Percentiles rank a stretch among this genome's conserved stretches.
Conservation (phyloP, 2,888 invertebrate species). For the Galeopsomyia nigrocyanea region DNA sequence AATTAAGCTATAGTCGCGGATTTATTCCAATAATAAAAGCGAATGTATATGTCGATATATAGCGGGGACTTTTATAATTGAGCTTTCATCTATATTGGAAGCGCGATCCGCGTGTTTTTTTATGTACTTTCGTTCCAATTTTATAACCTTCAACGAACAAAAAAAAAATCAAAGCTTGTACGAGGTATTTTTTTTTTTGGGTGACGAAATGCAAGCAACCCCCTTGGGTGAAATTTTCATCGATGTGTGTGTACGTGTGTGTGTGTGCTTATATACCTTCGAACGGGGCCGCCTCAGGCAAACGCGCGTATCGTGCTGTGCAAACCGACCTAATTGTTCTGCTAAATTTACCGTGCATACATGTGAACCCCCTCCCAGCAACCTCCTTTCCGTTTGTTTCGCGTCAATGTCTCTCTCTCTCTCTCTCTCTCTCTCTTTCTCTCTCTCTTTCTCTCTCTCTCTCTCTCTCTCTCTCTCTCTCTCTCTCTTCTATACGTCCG, state of each 20-base stretch:
- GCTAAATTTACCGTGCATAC: constrained; percentile 52
- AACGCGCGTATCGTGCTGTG: constrained; percentile 43
- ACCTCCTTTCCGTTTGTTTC: constrained; percentile 21
- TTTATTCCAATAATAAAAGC: no score
- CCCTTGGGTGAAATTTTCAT: constrained; percentile 15
- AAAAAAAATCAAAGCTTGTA: no score
- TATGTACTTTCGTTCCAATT: no score
- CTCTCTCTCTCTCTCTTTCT: not conserved
- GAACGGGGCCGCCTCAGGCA: not conserved
- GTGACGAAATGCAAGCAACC: not conserved
- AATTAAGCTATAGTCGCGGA: no score
- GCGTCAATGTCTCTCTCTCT: constrained; percentile 4
- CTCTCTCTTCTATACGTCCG: not conserved
- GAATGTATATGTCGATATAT: no score
- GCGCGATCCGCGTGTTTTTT: no score
- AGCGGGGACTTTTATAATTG: no score
- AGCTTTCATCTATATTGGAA: no score
- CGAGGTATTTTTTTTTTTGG: no score
- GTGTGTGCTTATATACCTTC: not conserved
- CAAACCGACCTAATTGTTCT: constrained; percentile 53
- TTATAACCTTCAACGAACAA: no score
- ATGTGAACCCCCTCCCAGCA: not conserved
- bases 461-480: not conserved
- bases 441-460: constrained; percentile 4
- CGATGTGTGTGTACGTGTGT: not conserved